Base-by-base conservation (phyloP, 2,113 vertebrate genomes). In the Helogale parvula region DNA sequence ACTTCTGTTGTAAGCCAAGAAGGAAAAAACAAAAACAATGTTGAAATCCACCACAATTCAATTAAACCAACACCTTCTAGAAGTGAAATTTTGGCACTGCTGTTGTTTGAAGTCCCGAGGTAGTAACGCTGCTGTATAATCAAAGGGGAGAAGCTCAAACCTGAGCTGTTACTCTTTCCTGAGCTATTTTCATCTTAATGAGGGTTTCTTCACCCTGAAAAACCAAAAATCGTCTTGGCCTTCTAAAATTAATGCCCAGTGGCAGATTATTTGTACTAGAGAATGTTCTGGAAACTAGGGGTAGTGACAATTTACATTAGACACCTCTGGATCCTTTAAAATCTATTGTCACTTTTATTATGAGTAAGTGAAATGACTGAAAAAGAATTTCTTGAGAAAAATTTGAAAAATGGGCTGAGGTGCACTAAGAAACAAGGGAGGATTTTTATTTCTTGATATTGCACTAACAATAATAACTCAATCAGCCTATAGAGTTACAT, bases 381-480 rank as follows among this genome's bases (percentile, higher is more conserved):
- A 45, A 92, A 90, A 84, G 1, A 82, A 66, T 66, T 50, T 69
- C 72, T 54, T 52, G 12, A 85, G 41, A 69, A 31, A 27, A 57
- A 66, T 87, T 69, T 87, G 9, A 91, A 74, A 94, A 93, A 65
- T 57, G 57, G 16, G 6, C 4, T 19, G 16, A 76, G 19, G 31
- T n/a, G 5, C 8, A 69, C 31, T 38, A 57, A 27, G 52, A 60
- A 95, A 77, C 33, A 92, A 57, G 7, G 12, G 45, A 94, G 3
- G 23, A 83, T 65, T 88, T 90, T 38, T 87, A 63, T 79, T 93
- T 94, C 50, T 90, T 86, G 60, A 88, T 90, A 95, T 80, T 92
- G 2, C 7, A 85, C 5, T 71, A 81, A 79, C 89, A 77, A 33
- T 31, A 83, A 38, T 82, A 45, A 97, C 86, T 96, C 16, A 91